Evolutionary conservation across 2,797 vertebrate species (phyloP).

Genomic region (Arnoldichthys spilopterus): DNA sequence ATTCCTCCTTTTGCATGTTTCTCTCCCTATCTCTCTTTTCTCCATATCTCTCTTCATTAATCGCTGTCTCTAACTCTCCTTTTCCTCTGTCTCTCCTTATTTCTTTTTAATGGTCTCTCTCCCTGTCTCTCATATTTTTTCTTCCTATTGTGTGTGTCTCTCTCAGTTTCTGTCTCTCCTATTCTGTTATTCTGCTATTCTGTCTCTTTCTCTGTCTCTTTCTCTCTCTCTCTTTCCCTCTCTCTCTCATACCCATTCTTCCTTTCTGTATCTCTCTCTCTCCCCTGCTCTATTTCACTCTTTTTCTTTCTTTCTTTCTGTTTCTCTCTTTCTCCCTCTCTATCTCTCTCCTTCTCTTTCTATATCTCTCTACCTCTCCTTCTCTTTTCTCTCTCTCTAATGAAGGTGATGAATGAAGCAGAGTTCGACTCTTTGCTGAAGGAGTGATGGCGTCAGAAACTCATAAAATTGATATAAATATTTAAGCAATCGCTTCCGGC

Average conservation of each 20-base stretch:
- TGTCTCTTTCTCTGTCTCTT: neutral
- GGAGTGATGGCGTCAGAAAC: conserved; percentile 39
- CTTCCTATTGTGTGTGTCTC: too few species aligned
- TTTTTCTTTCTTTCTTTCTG: neutral
- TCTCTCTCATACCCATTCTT: neutral
- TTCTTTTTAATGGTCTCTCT: too few species aligned
- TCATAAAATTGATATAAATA: conserved; percentile 63
- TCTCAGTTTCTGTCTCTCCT: too few species aligned
- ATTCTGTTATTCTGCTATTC: neutral
- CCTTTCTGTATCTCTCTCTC: neutral
- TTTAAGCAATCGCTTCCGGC: conserved; percentile 56
- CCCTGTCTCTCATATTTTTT: too few species aligned
- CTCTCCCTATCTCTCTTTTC: neutral
- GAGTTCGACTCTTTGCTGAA: conserved; percentile 36
- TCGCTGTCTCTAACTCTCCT: too few species aligned
- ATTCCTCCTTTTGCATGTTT: too few species aligned
- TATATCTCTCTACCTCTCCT: neutral
- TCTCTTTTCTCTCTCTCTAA: neutral
- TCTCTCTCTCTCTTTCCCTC: neutral
- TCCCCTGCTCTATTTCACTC: neutral
- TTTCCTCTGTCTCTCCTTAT: neutral
- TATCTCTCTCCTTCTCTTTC: neutral
- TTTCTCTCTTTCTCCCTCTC: neutral
- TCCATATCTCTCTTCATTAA: too few species aligned
- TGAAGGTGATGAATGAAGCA: conserved; percentile 46